Evolutionary conservation across 2,888 invertebrate species (phyloP).

Genomic region (Mesorhabditis sp.): DNA sequence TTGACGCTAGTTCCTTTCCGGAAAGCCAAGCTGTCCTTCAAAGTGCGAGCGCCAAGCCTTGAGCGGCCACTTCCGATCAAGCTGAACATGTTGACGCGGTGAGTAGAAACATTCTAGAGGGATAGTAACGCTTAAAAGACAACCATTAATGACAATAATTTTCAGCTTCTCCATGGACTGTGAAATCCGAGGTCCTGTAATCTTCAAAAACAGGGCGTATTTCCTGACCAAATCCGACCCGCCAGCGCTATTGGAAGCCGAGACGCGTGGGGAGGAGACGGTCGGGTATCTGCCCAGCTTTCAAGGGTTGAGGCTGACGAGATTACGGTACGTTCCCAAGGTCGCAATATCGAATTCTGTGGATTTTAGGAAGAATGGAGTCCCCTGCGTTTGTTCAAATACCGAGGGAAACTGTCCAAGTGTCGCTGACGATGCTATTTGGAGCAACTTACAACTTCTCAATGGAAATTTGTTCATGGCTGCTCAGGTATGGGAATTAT

Average conservation of each 20-base stretch:
- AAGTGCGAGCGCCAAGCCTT: not conserved
- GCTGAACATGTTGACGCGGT: slow-evolving; percentile 2
- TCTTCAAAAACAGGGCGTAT: not conserved
- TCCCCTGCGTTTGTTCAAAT: not conserved
- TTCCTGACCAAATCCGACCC: slow-evolving; percentile 1
- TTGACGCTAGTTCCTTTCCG: not conserved
- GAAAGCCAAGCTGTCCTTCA: slow-evolving; percentile 4
- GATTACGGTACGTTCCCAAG: not conserved
- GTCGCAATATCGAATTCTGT: not conserved
- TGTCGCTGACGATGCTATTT: not conserved
- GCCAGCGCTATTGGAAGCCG: not conserved
- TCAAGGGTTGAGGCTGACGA: not conserved
- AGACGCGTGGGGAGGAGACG: not conserved
- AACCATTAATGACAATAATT: not conserved
- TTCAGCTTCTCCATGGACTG: not conserved
- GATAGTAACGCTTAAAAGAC: not conserved
- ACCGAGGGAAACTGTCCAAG: not conserved
- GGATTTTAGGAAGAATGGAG: not conserved
- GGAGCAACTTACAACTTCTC: not conserved
- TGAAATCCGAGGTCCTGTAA: not conserved
- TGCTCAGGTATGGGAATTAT: not conserved
- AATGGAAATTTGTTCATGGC: not conserved
- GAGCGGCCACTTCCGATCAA: slow-evolving; percentile 2
- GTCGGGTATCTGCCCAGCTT: not conserved
- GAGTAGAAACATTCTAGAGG: not conserved